A percentile compares a stretch with the other conserved stretches of the same genome.
These are phyloP conservation scores for Oreochromis niloticus DNA, from an alignment of 2,113 vertebrate species.

Conservation along the genomic window DNA sequence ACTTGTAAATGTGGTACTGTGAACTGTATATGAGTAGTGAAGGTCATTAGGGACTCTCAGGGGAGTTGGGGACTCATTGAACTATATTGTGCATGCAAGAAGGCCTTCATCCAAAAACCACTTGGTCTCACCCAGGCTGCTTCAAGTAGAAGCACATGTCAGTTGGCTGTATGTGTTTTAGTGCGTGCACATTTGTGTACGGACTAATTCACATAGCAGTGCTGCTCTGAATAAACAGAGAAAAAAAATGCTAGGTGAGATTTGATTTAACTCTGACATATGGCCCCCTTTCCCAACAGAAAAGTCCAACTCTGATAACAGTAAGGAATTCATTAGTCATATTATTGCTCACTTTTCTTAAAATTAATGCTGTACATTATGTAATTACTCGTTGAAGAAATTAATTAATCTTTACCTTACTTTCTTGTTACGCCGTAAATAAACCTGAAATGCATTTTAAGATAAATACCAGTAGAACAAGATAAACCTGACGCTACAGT, in stretches of 20 bases:
- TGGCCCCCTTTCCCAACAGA: not conserved
- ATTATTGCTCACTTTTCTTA: not conserved
- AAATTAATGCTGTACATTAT: not conserved
- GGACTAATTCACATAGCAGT: not conserved
- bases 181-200: not conserved
- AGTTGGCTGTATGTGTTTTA: not conserved
- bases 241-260: not conserved
- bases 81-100: conserved; percentile 45
- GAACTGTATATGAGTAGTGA: not conserved
- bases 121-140: conserved; percentile 12
- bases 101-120: conserved; percentile 45
- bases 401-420: not conserved
- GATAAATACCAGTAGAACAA: not conserved
- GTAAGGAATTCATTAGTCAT: not conserved
- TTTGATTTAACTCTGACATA: not conserved
- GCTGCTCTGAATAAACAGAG: not conserved
- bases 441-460: not conserved
- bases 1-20: not conserved
- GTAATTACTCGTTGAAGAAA: not conserved
- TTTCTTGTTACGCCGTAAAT: not conserved
- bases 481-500: not conserved
- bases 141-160: conserved; percentile 39
- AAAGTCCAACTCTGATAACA: not conserved
- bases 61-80: conserved; percentile 25
- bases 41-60: conserved; percentile 28